Conservation (phyloP, 2,888 invertebrate genomes). For the Idaea dimidiata region DNA sequence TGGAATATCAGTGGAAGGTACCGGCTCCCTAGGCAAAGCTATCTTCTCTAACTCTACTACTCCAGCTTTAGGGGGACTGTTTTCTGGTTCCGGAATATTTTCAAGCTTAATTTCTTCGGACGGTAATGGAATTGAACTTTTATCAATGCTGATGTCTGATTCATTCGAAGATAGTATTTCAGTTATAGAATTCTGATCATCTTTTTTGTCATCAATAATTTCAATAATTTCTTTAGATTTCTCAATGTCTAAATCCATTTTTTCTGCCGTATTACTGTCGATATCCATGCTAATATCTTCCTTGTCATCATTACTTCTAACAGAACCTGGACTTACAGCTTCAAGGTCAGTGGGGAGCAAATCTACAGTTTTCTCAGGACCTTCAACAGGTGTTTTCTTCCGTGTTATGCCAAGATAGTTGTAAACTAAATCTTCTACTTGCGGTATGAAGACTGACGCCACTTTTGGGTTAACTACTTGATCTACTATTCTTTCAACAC, state of each 20-base stretch:
- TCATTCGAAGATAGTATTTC: constrained; percentile 51
- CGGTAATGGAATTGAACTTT: constrained; percentile 53
- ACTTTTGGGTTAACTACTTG: constrained; percentile 98
- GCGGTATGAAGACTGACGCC: constrained; percentile 91
- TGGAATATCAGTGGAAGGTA: constrained; percentile 47
- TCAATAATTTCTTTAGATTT: constrained; percentile 26
- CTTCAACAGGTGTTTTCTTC: constrained; percentile 73
- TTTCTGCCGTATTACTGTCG: constrained; percentile 34
- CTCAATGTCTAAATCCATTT: constrained; percentile 43
- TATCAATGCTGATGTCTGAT: constrained; percentile 51
- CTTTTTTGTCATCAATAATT: constrained; percentile 26
- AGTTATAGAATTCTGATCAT: constrained; percentile 62
- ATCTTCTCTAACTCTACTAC: constrained; percentile 60
- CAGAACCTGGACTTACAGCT: constrained; percentile 90
- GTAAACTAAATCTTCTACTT: constrained; percentile 94
- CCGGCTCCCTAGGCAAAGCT: constrained; percentile 55
- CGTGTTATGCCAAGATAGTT: constrained; percentile 91
- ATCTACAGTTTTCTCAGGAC: constrained; percentile 64
- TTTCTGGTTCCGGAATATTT: constrained; percentile 39
- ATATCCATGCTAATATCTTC: constrained; percentile 49
- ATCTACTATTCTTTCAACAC: constrained; percentile 96
- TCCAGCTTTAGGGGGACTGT: constrained; percentile 70
- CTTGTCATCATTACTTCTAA: constrained; percentile 79
- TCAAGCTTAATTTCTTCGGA: constrained; percentile 62
- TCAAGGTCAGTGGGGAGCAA: constrained; percentile 88